phyloP scores from a whole-genome alignment of 2,888 invertebrate genomes.

The Acanthoscelides obtectus region DNA sequence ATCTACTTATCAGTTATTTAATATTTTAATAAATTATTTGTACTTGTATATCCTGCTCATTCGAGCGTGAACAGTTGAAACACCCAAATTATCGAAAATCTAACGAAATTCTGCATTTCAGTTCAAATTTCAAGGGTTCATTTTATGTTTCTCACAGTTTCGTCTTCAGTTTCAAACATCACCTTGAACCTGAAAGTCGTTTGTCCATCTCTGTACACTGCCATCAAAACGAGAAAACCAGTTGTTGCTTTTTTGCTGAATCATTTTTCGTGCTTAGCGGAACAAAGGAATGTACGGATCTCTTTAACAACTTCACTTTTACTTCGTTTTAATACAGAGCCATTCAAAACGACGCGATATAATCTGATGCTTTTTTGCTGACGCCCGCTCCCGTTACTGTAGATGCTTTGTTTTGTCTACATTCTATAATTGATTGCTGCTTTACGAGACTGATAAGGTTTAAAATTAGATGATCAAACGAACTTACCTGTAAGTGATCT shows the following conservation, averaged over 20 bases:
- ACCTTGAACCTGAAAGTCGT: background rate
- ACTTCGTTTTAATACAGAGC: background rate
- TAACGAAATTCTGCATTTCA: no score
- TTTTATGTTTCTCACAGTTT: no score
- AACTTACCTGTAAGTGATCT: no score
- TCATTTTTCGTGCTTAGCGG: background rate
- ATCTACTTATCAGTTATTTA: no score
- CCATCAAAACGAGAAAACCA: background rate
- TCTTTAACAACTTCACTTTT: background rate
- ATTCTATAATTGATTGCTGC: background rate
- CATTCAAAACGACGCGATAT: background rate
- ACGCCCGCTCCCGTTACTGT: background rate
- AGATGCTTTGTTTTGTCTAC: background rate
- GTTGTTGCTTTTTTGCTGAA: background rate
- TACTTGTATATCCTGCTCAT: no score
- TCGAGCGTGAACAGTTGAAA: no score
- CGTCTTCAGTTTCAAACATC: background rate
- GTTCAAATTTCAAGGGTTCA: no score
- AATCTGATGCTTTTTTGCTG: background rate
- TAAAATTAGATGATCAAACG: no score
- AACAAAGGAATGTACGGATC: background rate
- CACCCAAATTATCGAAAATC: no score
- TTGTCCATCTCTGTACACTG: background rate
- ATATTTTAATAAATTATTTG: no score
- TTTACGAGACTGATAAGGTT: no score